Evolutionary conservation across 2,113 vertebrate species (phyloP).

Genomic region (Dendrocopos noguchii): DNA sequence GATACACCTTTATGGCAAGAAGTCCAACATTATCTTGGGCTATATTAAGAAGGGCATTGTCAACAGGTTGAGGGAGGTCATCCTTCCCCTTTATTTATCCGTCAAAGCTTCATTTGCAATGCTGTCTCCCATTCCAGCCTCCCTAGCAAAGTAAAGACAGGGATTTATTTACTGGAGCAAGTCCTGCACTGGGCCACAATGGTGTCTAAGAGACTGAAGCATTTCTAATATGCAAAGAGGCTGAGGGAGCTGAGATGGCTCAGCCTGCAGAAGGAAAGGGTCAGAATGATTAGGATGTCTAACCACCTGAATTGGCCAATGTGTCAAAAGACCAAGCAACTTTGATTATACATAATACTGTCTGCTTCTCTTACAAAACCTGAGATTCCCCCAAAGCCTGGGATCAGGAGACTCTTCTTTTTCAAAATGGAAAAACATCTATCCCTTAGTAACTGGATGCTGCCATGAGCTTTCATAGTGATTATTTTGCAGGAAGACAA

Average conservation of each 20-base stretch:
- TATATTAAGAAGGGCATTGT: not conserved
- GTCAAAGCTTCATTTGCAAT: not conserved
- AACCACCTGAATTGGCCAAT: not conserved
- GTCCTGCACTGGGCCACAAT: not conserved
- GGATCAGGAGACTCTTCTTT: not conserved
- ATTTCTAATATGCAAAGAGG: not conserved
- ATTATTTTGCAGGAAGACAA: not conserved
- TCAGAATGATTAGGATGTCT: not conserved
- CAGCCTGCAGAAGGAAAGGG: not conserved
- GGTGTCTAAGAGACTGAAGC: not conserved
- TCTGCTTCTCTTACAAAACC: not conserved
- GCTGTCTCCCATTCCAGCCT: not conserved
- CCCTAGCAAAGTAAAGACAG: not conserved
- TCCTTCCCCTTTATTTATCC: not conserved
- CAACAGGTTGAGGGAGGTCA: not conserved
- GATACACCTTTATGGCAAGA: not conserved
- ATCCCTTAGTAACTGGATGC: not conserved
- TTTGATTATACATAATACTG: not conserved
- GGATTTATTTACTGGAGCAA: not conserved
- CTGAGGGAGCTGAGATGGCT: not conserved
- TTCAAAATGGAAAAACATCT: not conserved
- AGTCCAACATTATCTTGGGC: not conserved
- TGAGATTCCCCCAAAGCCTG: not conserved
- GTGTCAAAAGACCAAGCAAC: not conserved
- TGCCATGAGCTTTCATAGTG: not conserved